These are phyloP conservation scores for Ptilodon capucinus DNA, from an alignment of 2,888 invertebrate species.

Conservation along the genomic window DNA sequence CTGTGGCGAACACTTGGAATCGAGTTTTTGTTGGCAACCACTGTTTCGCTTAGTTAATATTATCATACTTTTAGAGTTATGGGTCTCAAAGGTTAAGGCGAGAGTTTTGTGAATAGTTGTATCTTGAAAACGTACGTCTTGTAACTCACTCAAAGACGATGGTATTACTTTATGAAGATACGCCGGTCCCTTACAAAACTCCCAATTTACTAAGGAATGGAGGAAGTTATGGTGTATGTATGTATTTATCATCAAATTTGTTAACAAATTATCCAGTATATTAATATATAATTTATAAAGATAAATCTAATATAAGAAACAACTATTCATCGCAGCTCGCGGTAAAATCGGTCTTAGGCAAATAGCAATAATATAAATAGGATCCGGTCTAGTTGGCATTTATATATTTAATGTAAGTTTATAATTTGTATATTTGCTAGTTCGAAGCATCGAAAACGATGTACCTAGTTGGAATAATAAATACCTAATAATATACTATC, in stretches of 20 bases:
- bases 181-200: too few species aligned
- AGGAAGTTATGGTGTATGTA: too few species aligned
- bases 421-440: constrained; percentile 31
- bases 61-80: not conserved
- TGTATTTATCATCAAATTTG: too few species aligned
- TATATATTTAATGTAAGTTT: constrained; percentile 44
- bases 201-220: too few species aligned
- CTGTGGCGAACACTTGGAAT: not conserved
- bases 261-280: too few species aligned
- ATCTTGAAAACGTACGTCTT: too few species aligned
- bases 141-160: too few species aligned
- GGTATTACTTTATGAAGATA: too few species aligned
- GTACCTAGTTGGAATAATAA: constrained; percentile 29
- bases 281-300: too few species aligned
- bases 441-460: constrained; percentile 22
- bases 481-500: constrained; percentile 15
- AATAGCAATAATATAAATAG: constrained; percentile 18
- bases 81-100: not conserved
- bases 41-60: not conserved
- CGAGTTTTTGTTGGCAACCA: not conserved
- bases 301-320: too few species aligned
- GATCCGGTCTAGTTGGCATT: constrained; percentile 51
- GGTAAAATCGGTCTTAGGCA: constrained; percentile 8
- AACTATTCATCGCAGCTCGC: not conserved
- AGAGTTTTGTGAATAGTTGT: not conserved